Evolutionary conservation across 23 tunicate genomes (phyloP).

Genomic region (Styela clava): DNA sequence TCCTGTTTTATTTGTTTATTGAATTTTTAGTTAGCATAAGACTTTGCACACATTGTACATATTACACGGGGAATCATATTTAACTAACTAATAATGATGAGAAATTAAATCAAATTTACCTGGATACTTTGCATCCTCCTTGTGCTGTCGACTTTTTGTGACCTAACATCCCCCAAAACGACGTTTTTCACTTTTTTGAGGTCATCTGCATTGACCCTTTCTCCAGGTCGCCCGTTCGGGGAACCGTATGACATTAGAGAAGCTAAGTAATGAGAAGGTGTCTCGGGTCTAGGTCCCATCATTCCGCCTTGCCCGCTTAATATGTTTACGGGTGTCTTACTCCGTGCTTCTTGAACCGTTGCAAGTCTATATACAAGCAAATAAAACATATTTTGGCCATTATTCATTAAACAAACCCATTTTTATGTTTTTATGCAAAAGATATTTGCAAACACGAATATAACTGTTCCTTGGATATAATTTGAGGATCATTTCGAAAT

Average conservation of each 20-base stretch:
- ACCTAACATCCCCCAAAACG: conserved; percentile 46
- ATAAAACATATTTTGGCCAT: too few relatives aligned
- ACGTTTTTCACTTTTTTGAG: conserved; percentile 8
- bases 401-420: too few relatives aligned
- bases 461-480: too few relatives aligned
- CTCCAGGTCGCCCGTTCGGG: not conserved
- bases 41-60: too few relatives aligned
- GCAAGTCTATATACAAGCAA: conserved; percentile 49
- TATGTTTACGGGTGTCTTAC: conserved; percentile 50
- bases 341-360: conserved; percentile 80
- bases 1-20: conserved; percentile 39
- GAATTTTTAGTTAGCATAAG: too few relatives aligned
- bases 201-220: conserved; percentile 8
- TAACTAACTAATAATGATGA: too few relatives aligned
- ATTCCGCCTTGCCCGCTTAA: not conserved
- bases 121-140: conserved; percentile 76
- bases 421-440: too few relatives aligned
- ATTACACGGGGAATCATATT: too few relatives aligned
- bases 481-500: too few relatives aligned
- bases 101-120: too few relatives aligned
- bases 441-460: too few relatives aligned
- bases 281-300: conserved; percentile 39
- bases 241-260: not conserved
- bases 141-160: conserved; percentile 43
- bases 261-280: conserved; percentile 31